Conservation (phyloP, 1,140 invertebrate genomes). For the Trypoxylus dichotomus region DNA sequence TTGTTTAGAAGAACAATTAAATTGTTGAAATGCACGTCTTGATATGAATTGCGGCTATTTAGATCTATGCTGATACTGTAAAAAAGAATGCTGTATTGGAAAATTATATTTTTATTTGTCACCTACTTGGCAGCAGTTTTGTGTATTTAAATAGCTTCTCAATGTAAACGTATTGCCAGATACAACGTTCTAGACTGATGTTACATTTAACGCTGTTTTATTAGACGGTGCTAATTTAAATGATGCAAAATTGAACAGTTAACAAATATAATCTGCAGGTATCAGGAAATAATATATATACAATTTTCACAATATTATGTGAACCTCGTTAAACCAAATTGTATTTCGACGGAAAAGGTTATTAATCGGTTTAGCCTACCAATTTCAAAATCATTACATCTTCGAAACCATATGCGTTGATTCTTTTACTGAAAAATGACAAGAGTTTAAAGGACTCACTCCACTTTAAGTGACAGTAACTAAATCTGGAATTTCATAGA, state of each 20-base stretch:
- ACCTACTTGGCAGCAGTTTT: slow-evolving; percentile 8
- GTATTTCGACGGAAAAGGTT: too few relatives aligned
- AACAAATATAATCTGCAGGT: too few relatives aligned
- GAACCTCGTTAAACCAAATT: too few relatives aligned
- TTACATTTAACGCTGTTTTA: not conserved
- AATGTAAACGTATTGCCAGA: slow-evolving; percentile 9
- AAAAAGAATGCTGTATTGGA: slow-evolving; percentile 13
- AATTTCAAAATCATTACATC: too few relatives aligned
- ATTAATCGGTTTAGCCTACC: too few relatives aligned
- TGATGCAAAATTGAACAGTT: not conserved
- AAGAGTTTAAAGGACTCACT: too few relatives aligned
- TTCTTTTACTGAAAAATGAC: too few relatives aligned
- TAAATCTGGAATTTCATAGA: too few relatives aligned
- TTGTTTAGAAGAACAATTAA: not conserved
- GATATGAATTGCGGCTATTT: not conserved
- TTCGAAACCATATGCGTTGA: too few relatives aligned
- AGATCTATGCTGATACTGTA: not conserved
- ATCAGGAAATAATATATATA: too few relatives aligned
- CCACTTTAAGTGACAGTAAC: too few relatives aligned
- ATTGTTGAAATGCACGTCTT: not conserved
- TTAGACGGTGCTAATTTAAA: not conserved
- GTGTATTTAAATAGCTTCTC: not conserved
- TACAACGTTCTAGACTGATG: not conserved
- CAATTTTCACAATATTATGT: too few relatives aligned
- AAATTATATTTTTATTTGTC: slow-evolving; percentile 16